Evolutionary conservation across 2,113 vertebrate genomes (phyloP).

Genomic region (Sceloporus tristichus): DNA sequence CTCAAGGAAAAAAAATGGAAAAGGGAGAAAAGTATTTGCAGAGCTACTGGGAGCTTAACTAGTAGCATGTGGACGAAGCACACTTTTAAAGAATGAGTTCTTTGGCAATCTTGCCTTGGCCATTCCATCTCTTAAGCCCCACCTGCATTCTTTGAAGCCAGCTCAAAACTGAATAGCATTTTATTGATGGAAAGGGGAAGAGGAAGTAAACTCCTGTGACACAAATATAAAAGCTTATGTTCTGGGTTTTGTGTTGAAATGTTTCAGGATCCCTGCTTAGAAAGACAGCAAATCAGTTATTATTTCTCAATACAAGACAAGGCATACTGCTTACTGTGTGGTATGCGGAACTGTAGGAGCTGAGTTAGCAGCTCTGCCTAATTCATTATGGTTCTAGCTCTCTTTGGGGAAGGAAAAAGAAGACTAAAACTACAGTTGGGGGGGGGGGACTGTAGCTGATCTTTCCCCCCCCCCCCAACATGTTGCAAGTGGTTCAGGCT

Average conservation of each 20-base stretch:
- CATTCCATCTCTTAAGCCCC: neutral
- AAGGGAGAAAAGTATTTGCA: neutral
- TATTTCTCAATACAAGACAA: slow-evolving; percentile 18
- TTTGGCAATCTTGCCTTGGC: neutral
- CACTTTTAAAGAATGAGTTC: neutral
- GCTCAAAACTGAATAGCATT: neutral
- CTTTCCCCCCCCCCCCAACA: slow-evolving; percentile 4
- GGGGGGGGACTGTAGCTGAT: neutral
- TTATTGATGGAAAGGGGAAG: too few relatives aligned
- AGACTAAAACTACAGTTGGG: neutral
- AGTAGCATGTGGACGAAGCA: neutral
- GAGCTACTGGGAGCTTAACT: neutral
- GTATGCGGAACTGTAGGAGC: neutral
- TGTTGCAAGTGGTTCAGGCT: neutral
- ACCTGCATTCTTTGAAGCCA: neutral
- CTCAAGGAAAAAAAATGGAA: neutral
- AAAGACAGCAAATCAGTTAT: neutral
- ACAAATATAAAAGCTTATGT: too few relatives aligned
- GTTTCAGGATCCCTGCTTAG: neutral
- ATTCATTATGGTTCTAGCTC: neutral
- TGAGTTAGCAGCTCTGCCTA: neutral
- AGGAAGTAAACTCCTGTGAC: neutral
- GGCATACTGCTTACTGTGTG: neutral
- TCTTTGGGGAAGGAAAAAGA: neutral
- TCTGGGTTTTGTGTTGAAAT: neutral